Base-by-base conservation (phyloP, 1,140 invertebrate genomes). In the Metopolophium dirhodum region DNA sequence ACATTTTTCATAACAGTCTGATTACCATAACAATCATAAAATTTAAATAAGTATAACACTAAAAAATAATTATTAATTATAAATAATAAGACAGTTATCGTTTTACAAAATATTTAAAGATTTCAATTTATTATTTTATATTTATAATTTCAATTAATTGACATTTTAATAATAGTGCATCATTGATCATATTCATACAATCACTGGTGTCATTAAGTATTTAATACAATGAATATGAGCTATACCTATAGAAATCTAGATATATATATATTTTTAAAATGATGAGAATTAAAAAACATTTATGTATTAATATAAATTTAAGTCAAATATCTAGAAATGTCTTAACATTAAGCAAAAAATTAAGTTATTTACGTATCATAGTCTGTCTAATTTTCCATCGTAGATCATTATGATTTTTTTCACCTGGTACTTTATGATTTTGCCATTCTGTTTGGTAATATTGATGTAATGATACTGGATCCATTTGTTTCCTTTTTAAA, bases 401-500 rank as follows among this genome's bases (percentile, higher is more conserved):
- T 89, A 94, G 30, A 9, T 92, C 57, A 94, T 91, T 57, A 35
- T 93, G 93, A 82, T 89, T 91, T 57, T 93, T 94, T 93, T 94
- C 93, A 37, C 93, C 93, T 26, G 93, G 93, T 6, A 94, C 22
- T 94, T 92, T 94, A 88, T 94, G 90, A 82, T 49, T 87, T 9
- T 82, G 57, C 93, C 93, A 94, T 23, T 92, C 61, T 30, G 57
- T 92, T 82, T 93, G 85, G 37, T 94, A 94, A 88, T 91, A 94
- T 22, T 94, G 93, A 51, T 94, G 87, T 93, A 94, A 94, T 54
- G 90, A 41, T 9, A 94, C 93, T 35, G 93, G 93, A 94, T 94
- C 93, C 57, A 91, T 88, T 68, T 57, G 83, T 47, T 54, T 87
- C 54, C 45, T 94, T 77, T 82, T 94, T 86, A 85, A 93, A 57